Base-by-base conservation (phyloP, 2,113 vertebrate genomes). In the Mastomys natalensis region DNA sequence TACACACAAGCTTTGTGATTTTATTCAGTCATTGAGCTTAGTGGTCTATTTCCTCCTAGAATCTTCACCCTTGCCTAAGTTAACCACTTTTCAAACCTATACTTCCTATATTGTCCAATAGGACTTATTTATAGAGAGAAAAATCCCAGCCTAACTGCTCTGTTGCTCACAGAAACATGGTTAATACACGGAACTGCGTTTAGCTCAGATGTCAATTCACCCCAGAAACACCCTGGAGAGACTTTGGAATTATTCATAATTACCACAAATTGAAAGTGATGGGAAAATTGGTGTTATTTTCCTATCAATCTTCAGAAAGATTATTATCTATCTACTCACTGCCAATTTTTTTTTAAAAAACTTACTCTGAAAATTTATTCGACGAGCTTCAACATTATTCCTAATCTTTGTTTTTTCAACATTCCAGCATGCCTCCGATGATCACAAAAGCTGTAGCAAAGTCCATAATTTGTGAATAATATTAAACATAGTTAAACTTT, bases 251-350 rank as follows among this genome's bases (percentile, higher is more conserved):
- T 97, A 97, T 86, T 97, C 95, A 80, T 97, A 97, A 97, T 97
- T 97, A 97, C 72, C 17, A 48, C 89, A 97, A 93, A 97, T 96
- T 96, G 89, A 97, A 97, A 97, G 84, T 95, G 94, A 97, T 97
- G 94, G 96, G 97, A 95, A 97, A 97, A 97, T 97, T 97, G 95
- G 62, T 97, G 82, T 78, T 95, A 97, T 98, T 97, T 98, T 68
- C 91, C 89, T 97, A 95, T 97, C 91, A 97, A 78, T 96, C 94
- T 97, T 86, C 82, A 94, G 76, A 77, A 97, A 95, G 68, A 95
- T 95, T 91, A 91, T 95, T 95, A 94, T 91, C 91, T 96, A 73
- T 95, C 85, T 88, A 68, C 80, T 95, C n/a, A 78, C 92, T 89
- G 51, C 22, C n/a, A 91, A 48, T 78, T 51, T 51, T 80, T 53